These are phyloP conservation scores for Micromesistius poutassou DNA, from an alignment of 2,797 vertebrate species.

Conservation along the genomic window DNA sequence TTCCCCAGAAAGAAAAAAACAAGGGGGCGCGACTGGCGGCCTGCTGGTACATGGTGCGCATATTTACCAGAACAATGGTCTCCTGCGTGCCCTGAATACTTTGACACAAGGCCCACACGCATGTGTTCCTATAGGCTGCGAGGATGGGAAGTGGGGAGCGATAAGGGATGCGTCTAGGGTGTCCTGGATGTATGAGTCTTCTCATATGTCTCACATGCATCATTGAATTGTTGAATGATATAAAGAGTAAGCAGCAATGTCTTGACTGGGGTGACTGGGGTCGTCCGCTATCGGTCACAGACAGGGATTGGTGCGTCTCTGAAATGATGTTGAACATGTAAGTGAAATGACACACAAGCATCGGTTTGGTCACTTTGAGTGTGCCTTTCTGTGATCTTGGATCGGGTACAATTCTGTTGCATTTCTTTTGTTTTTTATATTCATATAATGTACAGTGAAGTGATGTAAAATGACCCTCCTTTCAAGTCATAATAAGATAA, in stretches of 20 bases:
- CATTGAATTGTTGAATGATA: background rate
- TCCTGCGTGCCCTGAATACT: slow-evolving; percentile 52
- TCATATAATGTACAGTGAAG: no score
- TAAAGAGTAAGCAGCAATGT: background rate
- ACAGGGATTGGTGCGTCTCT: background rate
- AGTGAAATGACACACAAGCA: background rate
- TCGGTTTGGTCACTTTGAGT: background rate
- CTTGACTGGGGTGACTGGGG: background rate
- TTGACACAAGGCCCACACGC: slow-evolving; percentile 20
- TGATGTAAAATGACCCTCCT: background rate
- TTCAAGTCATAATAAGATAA: background rate
- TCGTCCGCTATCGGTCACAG: background rate
- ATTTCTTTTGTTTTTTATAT: background rate
- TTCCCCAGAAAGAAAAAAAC: slow-evolving; percentile 63
- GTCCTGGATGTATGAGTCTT: background rate
- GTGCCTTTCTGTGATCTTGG: background rate
- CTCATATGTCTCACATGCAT: background rate
- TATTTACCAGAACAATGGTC: slow-evolving; percentile 65
- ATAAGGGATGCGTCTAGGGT: background rate
- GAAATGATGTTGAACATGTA: background rate
- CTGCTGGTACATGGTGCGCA: slow-evolving; percentile 48
- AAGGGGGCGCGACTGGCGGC: slow-evolving; percentile 42
- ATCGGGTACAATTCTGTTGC: background rate
- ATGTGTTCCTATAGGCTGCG: background rate
- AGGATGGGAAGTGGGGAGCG: background rate